Conservation (phyloP, 2,113 vertebrate genomes). For the Aramus guarauna region DNA sequence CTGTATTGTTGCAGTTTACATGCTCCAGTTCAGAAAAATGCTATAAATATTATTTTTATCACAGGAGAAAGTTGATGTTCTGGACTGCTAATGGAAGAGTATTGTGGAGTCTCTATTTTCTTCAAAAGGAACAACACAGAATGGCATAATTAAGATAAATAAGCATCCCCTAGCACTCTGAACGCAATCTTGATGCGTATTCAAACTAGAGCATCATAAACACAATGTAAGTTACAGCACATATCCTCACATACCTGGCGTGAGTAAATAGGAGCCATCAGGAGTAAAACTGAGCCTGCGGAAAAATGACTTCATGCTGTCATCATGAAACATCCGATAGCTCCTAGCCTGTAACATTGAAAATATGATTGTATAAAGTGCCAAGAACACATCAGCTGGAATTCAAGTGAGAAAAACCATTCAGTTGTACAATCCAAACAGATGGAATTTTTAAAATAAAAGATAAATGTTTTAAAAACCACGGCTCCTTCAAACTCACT, state of each 20-base stretch:
- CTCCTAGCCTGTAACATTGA: slow-evolving; percentile 77
- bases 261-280: slow-evolving; percentile 90
- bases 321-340: slow-evolving; percentile 94
- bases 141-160: neutral
- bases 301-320: slow-evolving; percentile 98
- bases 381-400: neutral
- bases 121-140: neutral
- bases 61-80: neutral
- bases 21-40: neutral
- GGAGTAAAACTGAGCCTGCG: slow-evolving; percentile 92
- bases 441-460: neutral
- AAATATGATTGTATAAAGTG: neutral
- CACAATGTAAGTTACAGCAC: fast-evolving
- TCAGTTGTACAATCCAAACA: neutral
- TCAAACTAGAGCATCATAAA: neutral
- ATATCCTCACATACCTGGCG: slow-evolving; percentile 77
- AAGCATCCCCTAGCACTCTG: neutral
- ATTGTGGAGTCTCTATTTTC: neutral
- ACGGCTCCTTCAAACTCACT: neutral
- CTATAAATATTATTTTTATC: neutral
- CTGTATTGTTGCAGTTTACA: neutral
- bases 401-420: neutral
- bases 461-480: neutral
- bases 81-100: neutral
- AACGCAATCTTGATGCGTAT: neutral